phyloP scores from a whole-genome alignment of 2,797 vertebrate species.

The Pitangus sulphuratus region DNA sequence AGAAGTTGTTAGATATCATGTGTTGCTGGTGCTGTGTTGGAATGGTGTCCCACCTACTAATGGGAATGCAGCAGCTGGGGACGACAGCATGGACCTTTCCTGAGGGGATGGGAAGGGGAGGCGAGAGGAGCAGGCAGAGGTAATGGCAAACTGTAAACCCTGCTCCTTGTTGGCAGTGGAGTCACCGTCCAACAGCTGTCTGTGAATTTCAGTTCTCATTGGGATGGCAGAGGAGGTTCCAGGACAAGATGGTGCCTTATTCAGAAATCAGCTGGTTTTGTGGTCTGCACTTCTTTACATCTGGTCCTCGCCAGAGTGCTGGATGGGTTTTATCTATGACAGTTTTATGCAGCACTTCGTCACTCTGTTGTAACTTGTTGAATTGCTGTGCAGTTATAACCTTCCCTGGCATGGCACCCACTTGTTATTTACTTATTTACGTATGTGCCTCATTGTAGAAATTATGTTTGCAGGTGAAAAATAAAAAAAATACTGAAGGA shows the following conservation, averaged over 20 bases:
- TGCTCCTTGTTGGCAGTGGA: not conserved
- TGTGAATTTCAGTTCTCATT: not conserved
- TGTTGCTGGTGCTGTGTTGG: not conserved
- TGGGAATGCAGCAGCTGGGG: not conserved
- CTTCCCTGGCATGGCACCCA: not conserved
- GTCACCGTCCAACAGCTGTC: not conserved
- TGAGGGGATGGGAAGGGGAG: not conserved
- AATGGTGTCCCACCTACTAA: not conserved
- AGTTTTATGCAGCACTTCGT: not conserved
- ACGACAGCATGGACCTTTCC: not conserved
- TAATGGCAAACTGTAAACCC: not conserved
- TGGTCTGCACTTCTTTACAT: not conserved
- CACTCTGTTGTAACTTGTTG: not conserved
- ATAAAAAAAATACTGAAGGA: not conserved
- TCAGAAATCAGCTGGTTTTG: not conserved
- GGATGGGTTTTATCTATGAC: not conserved
- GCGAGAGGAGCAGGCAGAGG: fast-evolving
- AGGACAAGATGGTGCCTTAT: not conserved
- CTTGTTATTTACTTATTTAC: not conserved
- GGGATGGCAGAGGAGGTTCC: not conserved
- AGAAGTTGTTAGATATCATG: not conserved
- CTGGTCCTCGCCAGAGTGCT: not conserved
- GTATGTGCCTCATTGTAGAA: not conserved
- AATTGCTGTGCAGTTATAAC: not conserved
- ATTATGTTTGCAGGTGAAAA: not conserved